These are phyloP conservation scores for Uropetala carovei DNA, from an alignment of 2,888 invertebrate genomes.

Conservation along the genomic window DNA sequence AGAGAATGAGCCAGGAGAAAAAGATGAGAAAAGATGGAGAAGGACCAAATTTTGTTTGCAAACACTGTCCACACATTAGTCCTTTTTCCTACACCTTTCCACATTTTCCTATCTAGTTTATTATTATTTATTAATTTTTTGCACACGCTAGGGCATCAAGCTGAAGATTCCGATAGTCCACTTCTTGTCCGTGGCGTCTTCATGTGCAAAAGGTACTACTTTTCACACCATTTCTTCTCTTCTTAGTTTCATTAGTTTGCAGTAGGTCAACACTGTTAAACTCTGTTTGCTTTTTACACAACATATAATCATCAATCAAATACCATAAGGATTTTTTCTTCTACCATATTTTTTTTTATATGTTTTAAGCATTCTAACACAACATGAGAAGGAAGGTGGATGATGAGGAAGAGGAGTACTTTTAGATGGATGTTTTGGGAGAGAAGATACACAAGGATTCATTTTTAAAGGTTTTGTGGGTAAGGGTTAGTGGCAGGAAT, in stretches of 20 bases:
- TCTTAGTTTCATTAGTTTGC: constrained; percentile 63
- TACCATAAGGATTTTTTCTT: constrained; percentile 64
- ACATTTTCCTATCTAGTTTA: constrained; percentile 64
- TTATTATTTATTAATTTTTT: constrained; percentile 61
- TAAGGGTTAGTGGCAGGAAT: neutral
- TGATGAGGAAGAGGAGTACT: constrained; percentile 62
- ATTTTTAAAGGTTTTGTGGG: constrained; percentile 5
- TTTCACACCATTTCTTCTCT: constrained; percentile 60
- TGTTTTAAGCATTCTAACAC: constrained; percentile 65
- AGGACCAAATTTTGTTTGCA: constrained; percentile 64
- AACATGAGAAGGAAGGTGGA: constrained; percentile 62
- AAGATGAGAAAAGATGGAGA: constrained; percentile 56
- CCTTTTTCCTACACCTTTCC: constrained; percentile 59
- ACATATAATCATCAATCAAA: constrained; percentile 65
- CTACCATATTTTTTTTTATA: constrained; percentile 56
- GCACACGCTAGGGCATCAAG: constrained; percentile 61
- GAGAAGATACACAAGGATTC: constrained; percentile 17
- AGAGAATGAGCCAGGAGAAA: constrained; percentile 52
- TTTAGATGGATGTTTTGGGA: constrained; percentile 54
- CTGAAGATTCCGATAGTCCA: constrained; percentile 57
- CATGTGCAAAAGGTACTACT: constrained; percentile 61
- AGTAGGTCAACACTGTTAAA: constrained; percentile 65
- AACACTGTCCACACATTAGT: constrained; percentile 58
- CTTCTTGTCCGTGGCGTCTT: constrained; percentile 59
- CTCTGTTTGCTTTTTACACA: constrained; percentile 66